Percentiles rank a stretch among this genome's conserved stretches.
Evolutionary conservation across 1,140 invertebrate species (phyloP).

Genomic region (Penaeus vannamei): DNA sequence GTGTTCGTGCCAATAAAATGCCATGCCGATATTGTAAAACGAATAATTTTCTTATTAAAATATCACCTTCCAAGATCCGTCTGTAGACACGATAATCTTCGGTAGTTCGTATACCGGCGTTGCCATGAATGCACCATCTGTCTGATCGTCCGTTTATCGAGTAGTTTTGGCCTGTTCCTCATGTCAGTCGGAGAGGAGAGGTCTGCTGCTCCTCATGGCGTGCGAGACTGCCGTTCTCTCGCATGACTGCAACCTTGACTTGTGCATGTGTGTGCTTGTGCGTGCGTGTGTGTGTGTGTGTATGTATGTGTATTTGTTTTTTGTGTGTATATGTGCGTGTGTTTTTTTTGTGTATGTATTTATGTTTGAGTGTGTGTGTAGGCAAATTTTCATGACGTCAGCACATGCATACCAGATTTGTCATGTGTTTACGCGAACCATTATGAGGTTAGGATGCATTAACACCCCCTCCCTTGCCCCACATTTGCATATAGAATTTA

Average conservation of each 20-base stretch:
- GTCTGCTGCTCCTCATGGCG: neutral
- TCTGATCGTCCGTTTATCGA: too few species aligned
- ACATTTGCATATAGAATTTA: too few species aligned
- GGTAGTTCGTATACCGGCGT: too few species aligned
- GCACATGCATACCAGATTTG: too few species aligned
- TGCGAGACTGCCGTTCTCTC: conserved; percentile 11
- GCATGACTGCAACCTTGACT: neutral
- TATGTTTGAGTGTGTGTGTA: neutral
- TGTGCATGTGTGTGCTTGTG: neutral
- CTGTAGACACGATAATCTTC: too few species aligned
- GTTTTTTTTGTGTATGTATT: conserved; percentile 29
- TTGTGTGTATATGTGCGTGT: neutral
- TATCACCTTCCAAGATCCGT: neutral
- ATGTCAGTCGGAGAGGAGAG: neutral
- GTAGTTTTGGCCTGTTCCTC: neutral
- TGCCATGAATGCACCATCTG: too few species aligned
- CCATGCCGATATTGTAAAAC: neutral
- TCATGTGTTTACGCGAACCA: too few species aligned
- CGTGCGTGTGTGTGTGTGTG: conserved; percentile 41
- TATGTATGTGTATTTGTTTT: conserved; percentile 1
- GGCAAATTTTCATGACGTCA: too few species aligned
- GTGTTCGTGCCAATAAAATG: conserved; percentile 13
- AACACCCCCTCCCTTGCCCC: too few species aligned
- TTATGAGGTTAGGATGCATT: too few species aligned
- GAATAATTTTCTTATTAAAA: neutral